Percentiles rank a stretch among this genome's conserved stretches.
Conservation (phyloP, 2,888 invertebrate genomes). For the Laspeyria flexula region DNA sequence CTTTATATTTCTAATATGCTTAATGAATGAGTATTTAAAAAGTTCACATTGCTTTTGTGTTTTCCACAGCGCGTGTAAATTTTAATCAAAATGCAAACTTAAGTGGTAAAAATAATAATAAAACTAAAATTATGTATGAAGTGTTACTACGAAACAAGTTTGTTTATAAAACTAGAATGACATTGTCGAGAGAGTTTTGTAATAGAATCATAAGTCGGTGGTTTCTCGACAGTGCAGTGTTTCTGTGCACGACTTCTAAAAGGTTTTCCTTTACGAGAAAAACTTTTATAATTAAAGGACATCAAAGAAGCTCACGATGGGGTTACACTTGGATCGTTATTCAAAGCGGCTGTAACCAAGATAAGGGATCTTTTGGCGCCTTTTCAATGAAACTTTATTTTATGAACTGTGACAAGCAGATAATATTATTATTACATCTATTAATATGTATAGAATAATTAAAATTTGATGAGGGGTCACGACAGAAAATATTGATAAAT, state of each 20-base stretch:
- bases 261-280: slow-evolving; percentile 75
- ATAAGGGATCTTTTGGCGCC: slow-evolving; percentile 79
- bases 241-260: slow-evolving; percentile 57
- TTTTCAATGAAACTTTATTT: slow-evolving; percentile 76
- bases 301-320: slow-evolving; percentile 81
- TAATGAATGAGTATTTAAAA: not conserved
- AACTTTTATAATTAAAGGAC: slow-evolving; percentile 85
- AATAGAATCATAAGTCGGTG: slow-evolving; percentile 46
- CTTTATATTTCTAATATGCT: too few relatives aligned
- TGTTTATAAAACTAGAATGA: slow-evolving; percentile 4
- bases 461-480: too few relatives aligned
- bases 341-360: slow-evolving; percentile 79
- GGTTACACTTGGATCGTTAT: slow-evolving; percentile 83
- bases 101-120: not conserved
- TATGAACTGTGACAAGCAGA: slow-evolving; percentile 70
- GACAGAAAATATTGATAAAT: too few relatives aligned
- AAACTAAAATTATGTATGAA: not conserved
- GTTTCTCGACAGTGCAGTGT: slow-evolving; percentile 49
- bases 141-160: slow-evolving; percentile 1
- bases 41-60: too few relatives aligned
- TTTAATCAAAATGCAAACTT: not conserved
- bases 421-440: slow-evolving; percentile 25
- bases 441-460: too few relatives aligned
- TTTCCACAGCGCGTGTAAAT: not conserved
- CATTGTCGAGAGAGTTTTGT: slow-evolving; percentile 18